Evolutionary conservation across 2,797 vertebrate species (phyloP).

Genomic region (Sebastes goodei): DNA sequence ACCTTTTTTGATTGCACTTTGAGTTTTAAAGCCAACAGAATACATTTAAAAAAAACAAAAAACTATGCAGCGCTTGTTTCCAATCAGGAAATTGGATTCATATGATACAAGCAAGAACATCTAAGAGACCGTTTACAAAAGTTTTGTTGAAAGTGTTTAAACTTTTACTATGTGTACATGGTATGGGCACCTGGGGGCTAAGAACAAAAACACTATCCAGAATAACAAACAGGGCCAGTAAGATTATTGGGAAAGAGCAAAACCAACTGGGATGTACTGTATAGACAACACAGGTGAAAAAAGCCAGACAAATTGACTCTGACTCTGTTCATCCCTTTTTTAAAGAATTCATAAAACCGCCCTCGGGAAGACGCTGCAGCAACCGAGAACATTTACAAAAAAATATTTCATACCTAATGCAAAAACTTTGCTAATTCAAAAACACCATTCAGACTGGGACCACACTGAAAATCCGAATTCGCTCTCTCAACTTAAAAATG

Average conservation of each 20-base stretch:
- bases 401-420: too few relatives aligned
- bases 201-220: neutral
- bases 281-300: neutral
- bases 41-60: too few relatives aligned
- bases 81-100: neutral
- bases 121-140: neutral
- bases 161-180: neutral
- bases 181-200: neutral
- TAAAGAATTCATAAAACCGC: too few relatives aligned
- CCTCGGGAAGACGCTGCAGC: too few relatives aligned
- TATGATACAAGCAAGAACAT: neutral
- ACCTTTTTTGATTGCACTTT: too few relatives aligned
- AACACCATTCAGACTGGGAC: too few relatives aligned
- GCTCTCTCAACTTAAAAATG: too few relatives aligned
- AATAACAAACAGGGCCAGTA: neutral
- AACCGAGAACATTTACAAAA: too few relatives aligned
- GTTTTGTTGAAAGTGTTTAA: neutral
- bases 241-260: neutral
- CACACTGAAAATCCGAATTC: too few relatives aligned
- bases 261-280: neutral
- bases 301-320: neutral
- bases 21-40: too few relatives aligned
- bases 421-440: too few relatives aligned
- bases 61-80: neutral
- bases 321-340: too few relatives aligned